These are phyloP conservation scores for Yasuhikotakia modesta DNA, from an alignment of 2,797 vertebrate species.

Conservation along the genomic window DNA sequence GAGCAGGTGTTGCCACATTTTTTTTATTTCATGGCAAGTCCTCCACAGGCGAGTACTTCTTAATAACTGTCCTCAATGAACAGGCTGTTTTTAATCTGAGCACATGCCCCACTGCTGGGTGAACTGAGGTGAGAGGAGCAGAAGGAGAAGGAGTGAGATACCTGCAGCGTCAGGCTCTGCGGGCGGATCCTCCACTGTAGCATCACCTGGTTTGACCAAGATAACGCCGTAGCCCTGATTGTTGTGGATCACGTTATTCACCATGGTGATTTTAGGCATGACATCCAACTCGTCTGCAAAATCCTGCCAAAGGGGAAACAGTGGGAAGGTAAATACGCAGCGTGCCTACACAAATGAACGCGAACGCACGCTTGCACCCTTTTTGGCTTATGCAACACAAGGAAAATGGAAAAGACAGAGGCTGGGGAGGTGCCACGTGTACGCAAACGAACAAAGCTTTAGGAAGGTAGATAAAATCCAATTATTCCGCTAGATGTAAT, in stretches of 20 bases:
- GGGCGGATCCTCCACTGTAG: conserved; percentile 62
- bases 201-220: conserved; percentile 81
- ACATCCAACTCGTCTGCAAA: conserved; percentile 85
- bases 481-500: conserved; percentile 51
- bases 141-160: conserved; percentile 56
- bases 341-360: conserved; percentile 42
- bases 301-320: conserved; percentile 75
- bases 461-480: conserved; percentile 29
- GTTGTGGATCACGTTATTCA: conserved; percentile 93
- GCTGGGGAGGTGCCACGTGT: not conserved
- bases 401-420: conserved; percentile 15
- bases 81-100: conserved; percentile 11
- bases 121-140: not conserved
- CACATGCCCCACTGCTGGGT: not conserved
- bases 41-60: conserved; percentile 9
- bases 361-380: not conserved
- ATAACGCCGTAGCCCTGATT: conserved; percentile 93
- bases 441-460: conserved; percentile 20
- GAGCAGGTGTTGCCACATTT: not conserved
- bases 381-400: not conserved
- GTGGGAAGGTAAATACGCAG: conserved; percentile 28
- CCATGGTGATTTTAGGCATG: conserved; percentile 88
- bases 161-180: conserved; percentile 64
- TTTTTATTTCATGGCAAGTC: not conserved
- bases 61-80: conserved; percentile 5